Evolutionary conservation across 2,113 vertebrate genomes (phyloP).

Genomic region (Monarcha castaneiventris): DNA sequence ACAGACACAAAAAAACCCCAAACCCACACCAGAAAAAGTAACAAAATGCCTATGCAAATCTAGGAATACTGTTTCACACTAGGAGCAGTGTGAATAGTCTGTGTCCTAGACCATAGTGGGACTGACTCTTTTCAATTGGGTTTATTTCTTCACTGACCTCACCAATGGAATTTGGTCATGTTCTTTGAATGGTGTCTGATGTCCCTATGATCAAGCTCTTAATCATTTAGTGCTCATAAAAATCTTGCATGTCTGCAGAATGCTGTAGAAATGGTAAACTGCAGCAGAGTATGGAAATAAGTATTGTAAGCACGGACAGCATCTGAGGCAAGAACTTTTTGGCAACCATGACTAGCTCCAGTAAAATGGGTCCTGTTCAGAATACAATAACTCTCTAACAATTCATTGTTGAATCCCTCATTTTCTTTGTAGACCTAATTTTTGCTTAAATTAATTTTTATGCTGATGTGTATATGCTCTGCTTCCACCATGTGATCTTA

Average conservation of each 20-base stretch:
- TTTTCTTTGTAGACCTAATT: slow-evolving; percentile 38
- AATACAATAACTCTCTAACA: slow-evolving; percentile 24
- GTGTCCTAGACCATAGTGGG: neutral
- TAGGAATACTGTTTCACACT: neutral
- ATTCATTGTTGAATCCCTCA: neutral
- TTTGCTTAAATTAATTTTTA: slow-evolving; percentile 59
- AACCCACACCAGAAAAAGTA: neutral
- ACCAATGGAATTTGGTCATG: neutral
- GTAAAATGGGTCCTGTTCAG: slow-evolving; percentile 53
- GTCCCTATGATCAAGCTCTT: neutral
- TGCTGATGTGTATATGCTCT: neutral
- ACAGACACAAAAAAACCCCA: neutral
- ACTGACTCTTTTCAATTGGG: neutral
- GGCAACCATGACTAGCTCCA: slow-evolving; percentile 38
- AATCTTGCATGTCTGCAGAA: neutral
- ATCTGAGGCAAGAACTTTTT: slow-evolving; percentile 61
- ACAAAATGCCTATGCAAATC: neutral
- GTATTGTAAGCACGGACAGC: slow-evolving; percentile 54
- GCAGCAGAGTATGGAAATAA: slow-evolving; percentile 24
- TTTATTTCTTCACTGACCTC: neutral
- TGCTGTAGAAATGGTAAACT: neutral
- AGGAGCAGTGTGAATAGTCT: neutral
- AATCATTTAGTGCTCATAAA: neutral
- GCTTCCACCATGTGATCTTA: slow-evolving; percentile 51
- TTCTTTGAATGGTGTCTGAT: neutral